phyloP scores from a whole-genome alignment of 2,888 invertebrate genomes.

The Unio delphinus region DNA sequence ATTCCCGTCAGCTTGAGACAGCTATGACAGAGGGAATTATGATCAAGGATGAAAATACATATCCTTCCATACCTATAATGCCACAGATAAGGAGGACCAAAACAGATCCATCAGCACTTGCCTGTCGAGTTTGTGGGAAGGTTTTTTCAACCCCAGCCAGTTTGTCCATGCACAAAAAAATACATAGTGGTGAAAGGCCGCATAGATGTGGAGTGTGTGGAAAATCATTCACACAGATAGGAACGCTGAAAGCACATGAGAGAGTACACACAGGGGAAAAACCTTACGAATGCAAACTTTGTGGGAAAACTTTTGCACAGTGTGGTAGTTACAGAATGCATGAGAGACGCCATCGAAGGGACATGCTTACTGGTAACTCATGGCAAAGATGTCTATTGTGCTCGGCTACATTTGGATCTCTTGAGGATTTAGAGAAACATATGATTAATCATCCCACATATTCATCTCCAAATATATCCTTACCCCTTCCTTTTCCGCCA shows the following conservation, averaged over 20 bases:
- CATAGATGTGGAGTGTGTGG: slow-evolving; percentile 55
- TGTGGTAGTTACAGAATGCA: slow-evolving; percentile 65
- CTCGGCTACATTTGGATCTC: slow-evolving; percentile 53
- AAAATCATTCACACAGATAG: slow-evolving; percentile 64
- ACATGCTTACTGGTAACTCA: slow-evolving; percentile 37
- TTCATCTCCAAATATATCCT: slow-evolving; percentile 1
- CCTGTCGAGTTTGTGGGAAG: slow-evolving; percentile 60
- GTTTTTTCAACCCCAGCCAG: slow-evolving; percentile 61
- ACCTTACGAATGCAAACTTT: slow-evolving; percentile 60
- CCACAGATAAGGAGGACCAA: slow-evolving; percentile 23
- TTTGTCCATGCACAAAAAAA: slow-evolving; percentile 59
- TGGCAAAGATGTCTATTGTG: slow-evolving; percentile 59
- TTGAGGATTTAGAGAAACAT: slow-evolving; percentile 59
- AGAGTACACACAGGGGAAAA: slow-evolving; percentile 62
- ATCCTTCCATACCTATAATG: slow-evolving; percentile 27
- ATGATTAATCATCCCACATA: slow-evolving; percentile 54
- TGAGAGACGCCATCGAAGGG: slow-evolving; percentile 60
- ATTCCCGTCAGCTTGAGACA: slow-evolving; percentile 42
- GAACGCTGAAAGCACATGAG: slow-evolving; percentile 63
- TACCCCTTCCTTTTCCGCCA: no score
- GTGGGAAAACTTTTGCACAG: slow-evolving; percentile 61
- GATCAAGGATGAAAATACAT: slow-evolving; percentile 23
- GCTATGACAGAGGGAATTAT: slow-evolving; percentile 30
- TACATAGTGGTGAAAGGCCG: slow-evolving; percentile 62
- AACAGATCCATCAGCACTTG: slow-evolving; percentile 21